Base-by-base conservation (phyloP, 2,113 vertebrate species). In the Chrysemys picta region DNA sequence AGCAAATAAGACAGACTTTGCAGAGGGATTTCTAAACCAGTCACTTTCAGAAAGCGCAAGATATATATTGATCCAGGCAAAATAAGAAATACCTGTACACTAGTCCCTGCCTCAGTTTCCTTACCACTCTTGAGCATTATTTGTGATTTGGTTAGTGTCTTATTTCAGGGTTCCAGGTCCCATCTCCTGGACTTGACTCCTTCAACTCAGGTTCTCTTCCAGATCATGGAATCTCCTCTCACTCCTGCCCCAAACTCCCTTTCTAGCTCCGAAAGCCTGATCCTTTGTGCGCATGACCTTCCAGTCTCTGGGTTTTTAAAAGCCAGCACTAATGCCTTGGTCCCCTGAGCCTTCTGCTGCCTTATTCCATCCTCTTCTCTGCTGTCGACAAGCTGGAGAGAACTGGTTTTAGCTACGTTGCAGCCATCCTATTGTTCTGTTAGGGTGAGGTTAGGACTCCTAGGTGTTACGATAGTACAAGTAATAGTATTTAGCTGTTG, bases 351-450 rank as follows among this genome's bases (percentile, higher is more conserved):
- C 72, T 45, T 80, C 16, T 31, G 17, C 42, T 29, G 38, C 31
- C 56, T 57, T 45, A 25, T 19, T 54, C 38, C 25, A 21, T 38
- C 17, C 29, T 83, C 45, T 47, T 31, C 82, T 8, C 6, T 57
- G 59, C 27, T 83, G 82, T 57, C 29, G 6, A 59, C 27, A 47
- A 83, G 53, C 53, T 45, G 27, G 45, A 83, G 10, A 57, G 27
- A 45, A 13, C 82, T 83, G 27, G 5, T 11, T 45, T 59, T 59
- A 59, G 29, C 53, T 31, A 1, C 21, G 13, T 35, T 16, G 31
- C 31, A n/a, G 62, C 62, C 31, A 25, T 14, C 2, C 0, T 1
- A 21, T 12, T 38, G 1, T 16, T 80, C 22, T 83, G 21, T 10
- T 2, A 42, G 31, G 8, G 11, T 59, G 2, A n/a, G 62, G 35